phyloP scores from a whole-genome alignment of 2,113 vertebrate genomes.

The Anthoscopus minutus region DNA sequence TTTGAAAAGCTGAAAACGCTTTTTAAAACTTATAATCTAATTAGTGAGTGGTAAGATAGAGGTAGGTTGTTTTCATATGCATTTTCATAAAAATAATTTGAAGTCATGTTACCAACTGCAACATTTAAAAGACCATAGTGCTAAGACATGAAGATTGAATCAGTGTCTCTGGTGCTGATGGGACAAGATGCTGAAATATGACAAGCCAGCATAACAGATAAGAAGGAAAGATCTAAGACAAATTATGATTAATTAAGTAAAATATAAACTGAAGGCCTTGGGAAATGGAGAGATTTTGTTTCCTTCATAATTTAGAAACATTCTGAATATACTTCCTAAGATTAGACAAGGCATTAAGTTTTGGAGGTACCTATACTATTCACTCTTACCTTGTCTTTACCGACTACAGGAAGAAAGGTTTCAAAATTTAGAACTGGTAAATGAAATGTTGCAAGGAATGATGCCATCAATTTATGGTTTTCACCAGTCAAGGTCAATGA shows the following conservation, averaged over 20 bases:
- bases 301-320: neutral
- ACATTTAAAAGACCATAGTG: neutral
- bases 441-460: neutral
- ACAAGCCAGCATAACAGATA: neutral
- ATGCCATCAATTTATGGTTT: neutral
- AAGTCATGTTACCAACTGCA: neutral
- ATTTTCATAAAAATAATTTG: constrained; percentile 51
- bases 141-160: neutral
- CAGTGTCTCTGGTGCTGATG: neutral
- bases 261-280: neutral
- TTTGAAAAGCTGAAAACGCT: neutral
- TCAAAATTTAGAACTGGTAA: neutral
- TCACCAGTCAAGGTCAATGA: neutral
- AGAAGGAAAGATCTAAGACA: neutral
- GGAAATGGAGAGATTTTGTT: neutral
- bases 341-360: neutral
- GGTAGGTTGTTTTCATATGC: neutral
- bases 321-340: neutral
- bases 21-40: neutral
- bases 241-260: constrained; percentile 15
- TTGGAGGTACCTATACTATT: neutral
- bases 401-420: neutral
- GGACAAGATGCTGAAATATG: neutral
- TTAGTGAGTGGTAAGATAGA: neutral
- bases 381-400: neutral